Percentiles rank a stretch among this genome's conserved stretches.
Evolutionary conservation across 2,113 vertebrate species (phyloP).

Genomic region (Peromyscus polionotus): DNA sequence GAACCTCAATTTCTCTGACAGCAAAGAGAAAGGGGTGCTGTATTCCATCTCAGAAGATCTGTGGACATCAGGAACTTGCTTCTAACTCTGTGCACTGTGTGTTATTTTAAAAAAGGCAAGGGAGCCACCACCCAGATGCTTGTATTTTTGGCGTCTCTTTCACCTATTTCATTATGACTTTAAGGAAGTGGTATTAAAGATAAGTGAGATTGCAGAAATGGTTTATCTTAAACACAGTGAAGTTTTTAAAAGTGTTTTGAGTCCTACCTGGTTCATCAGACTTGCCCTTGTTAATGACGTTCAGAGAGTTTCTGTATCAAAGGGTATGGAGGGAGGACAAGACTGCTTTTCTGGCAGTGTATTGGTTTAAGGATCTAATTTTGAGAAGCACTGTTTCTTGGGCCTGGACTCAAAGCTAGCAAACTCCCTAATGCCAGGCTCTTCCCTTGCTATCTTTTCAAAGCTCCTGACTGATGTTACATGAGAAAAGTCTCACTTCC

Average conservation of each 20-base stretch:
- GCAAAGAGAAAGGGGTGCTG: neutral
- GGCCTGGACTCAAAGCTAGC: neutral
- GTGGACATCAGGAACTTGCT: neutral
- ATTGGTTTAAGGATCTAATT: neutral
- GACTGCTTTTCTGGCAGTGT: neutral
- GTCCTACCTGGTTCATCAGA: neutral
- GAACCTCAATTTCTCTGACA: neutral
- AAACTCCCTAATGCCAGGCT: neutral
- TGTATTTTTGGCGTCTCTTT: neutral
- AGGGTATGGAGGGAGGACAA: neutral
- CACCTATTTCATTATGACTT: conserved; percentile 45
- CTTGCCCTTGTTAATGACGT: neutral
- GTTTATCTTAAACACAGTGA: neutral
- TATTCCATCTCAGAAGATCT: neutral
- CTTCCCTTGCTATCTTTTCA: neutral
- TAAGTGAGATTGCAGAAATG: neutral
- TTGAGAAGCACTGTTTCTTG: neutral
- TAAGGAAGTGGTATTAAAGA: neutral
- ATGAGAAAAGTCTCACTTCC: neutral
- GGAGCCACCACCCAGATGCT: neutral
- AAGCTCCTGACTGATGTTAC: neutral
- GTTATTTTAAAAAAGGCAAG: neutral
- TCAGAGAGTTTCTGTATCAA: neutral
- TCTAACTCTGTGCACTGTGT: rapidly evolving
- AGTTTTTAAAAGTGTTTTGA: neutral